Percentiles rank a stretch among this genome's conserved stretches.
These are phyloP conservation scores for Hanleya hanleyi DNA, from an alignment of 2,888 invertebrate species.

Conservation along the genomic window DNA sequence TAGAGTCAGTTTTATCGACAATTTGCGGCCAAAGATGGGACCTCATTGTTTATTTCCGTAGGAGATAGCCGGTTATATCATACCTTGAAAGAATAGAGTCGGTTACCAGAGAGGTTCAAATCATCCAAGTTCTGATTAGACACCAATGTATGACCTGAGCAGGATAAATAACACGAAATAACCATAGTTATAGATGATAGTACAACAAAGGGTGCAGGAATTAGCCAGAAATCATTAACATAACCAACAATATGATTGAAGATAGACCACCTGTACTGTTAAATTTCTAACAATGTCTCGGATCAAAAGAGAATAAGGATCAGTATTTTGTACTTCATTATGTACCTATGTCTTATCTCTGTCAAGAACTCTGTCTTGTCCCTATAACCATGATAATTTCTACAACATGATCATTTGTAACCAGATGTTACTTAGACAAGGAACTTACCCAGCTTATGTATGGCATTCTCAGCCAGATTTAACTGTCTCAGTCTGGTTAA, in stretches of 20 bases:
- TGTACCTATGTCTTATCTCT: no score
- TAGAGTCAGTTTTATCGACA: not conserved
- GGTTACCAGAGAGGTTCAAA: constrained; percentile 71
- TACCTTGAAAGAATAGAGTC: constrained; percentile 68
- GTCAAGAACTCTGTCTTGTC: no score
- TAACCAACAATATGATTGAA: no score
- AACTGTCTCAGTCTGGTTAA: constrained; percentile 63
- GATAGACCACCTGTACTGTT: no score
- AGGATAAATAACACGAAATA: not conserved
- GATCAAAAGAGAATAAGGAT: no score
- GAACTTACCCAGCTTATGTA: constrained; percentile 69
- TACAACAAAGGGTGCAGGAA: not conserved
- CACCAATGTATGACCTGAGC: not conserved
- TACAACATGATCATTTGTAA: no score
- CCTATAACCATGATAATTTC: no score
- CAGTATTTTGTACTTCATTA: no score
- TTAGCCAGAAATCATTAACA: no score
- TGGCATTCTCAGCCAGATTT: constrained; percentile 70
- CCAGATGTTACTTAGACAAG: no score
- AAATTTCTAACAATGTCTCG: no score
- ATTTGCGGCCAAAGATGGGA: not conserved
- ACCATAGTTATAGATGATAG: not conserved
- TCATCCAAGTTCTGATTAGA: constrained; percentile 58
- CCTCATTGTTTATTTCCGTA: not conserved
- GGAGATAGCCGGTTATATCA: not conserved